phyloP scores from a whole-genome alignment of 2,797 vertebrate genomes.

The Hippoglossus hippoglossus region DNA sequence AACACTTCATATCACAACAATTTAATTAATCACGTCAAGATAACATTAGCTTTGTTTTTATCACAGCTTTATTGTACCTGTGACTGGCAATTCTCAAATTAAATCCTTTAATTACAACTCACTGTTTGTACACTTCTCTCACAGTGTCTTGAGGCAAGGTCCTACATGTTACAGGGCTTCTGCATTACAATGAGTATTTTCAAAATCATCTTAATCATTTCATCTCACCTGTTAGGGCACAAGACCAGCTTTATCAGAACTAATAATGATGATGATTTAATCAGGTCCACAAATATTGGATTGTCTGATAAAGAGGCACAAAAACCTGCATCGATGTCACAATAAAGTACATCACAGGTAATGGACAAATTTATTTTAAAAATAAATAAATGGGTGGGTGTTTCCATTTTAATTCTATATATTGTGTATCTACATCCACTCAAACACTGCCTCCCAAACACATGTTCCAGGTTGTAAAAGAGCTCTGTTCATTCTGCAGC shows the following conservation, averaged over 20 bases:
- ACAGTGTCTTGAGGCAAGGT: not conserved
- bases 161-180: not conserved
- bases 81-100: not conserved
- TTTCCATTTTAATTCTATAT: too few species aligned
- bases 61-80: not conserved
- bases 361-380: not conserved
- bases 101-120: not conserved
- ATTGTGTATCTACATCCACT: too few species aligned
- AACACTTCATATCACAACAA: not conserved
- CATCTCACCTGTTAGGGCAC: not conserved
- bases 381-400: not conserved
- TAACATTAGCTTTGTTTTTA: not conserved
- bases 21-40: constrained; percentile 2
- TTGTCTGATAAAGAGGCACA: not conserved
- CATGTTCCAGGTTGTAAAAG: too few species aligned
- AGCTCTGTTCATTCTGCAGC: too few species aligned
- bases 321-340: not conserved
- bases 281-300: not conserved
- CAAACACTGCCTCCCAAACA: too few species aligned
- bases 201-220: not conserved
- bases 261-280: not conserved
- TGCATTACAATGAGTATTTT: not conserved
- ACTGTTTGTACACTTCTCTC: not conserved
- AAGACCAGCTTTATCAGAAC: not conserved
- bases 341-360: not conserved